Conservation (phyloP, 2,797 vertebrate genomes). For the Steatocranus sp. region DNA sequence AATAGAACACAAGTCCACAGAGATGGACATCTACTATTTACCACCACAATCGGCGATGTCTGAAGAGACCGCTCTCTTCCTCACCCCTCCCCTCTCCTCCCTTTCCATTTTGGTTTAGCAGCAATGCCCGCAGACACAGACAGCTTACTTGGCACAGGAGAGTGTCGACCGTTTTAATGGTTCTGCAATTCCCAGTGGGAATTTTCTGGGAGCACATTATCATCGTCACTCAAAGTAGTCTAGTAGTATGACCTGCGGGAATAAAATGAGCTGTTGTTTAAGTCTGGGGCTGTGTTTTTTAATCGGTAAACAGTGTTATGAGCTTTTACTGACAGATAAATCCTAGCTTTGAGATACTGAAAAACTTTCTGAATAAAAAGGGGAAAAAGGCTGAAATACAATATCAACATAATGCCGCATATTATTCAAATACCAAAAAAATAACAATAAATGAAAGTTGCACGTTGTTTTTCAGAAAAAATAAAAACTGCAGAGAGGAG, state of each 20-base stretch:
- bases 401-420: neutral
- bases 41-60: neutral
- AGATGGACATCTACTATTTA: conserved; percentile 25
- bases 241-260: neutral
- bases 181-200: conserved; percentile 8
- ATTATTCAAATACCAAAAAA: neutral
- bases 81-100: neutral
- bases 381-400: neutral
- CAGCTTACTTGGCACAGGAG: conserved; percentile 1
- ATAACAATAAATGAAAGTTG: neutral
- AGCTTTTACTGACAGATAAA: neutral
- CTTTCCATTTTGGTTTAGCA: neutral
- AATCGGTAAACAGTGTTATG: conserved; percentile 15
- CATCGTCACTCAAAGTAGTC: conserved; percentile 9
- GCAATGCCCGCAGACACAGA: conserved; percentile 13
- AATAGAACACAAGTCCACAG: conserved; percentile 29
- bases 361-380: neutral
- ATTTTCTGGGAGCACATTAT: conserved; percentile 8
- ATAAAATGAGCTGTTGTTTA: neutral
- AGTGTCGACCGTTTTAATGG: neutral
- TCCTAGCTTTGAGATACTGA: neutral
- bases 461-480: neutral
- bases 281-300: neutral
- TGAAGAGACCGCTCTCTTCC: neutral
- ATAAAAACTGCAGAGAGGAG: neutral